A percentile compares a stretch with the other conserved stretches of the same genome.
Conservation (phyloP, 2,797 vertebrate genomes). For the Rhinophrynus dorsalis region DNA sequence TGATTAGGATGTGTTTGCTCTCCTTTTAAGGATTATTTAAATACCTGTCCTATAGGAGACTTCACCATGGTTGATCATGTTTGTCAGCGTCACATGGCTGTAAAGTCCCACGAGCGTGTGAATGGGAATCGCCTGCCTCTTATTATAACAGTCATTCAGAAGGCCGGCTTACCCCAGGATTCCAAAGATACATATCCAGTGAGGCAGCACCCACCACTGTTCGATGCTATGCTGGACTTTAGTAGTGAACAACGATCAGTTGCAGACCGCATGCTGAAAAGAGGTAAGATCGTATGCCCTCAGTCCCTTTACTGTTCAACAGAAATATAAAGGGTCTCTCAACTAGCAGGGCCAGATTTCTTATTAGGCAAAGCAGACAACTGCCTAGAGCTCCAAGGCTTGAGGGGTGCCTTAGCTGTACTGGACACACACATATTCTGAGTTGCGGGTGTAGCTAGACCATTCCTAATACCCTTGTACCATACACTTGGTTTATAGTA, state of each 20-base stretch:
- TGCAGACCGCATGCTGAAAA: conserved; percentile 29
- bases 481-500: too few species aligned
- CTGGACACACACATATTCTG: too few species aligned
- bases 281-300: conserved; percentile 1
- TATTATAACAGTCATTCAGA: conserved; percentile 37
- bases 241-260: neutral
- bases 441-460: too few species aligned
- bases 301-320: too few species aligned
- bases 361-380: too few species aligned
- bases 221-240: conserved; percentile 29
- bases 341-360: too few species aligned
- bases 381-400: too few species aligned
- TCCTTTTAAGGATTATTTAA: neutral
- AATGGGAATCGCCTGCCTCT: conserved; percentile 36
- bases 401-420: too few species aligned
- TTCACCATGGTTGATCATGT: conserved; percentile 11
- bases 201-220: conserved; percentile 34
- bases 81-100: conserved; percentile 8
- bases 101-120: conserved; percentile 5
- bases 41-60: conserved; percentile 20
- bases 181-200: neutral
- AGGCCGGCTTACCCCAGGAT: neutral
- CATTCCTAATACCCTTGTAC: too few species aligned
- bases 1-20: too few species aligned
- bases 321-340: too few species aligned